Evolutionary conservation across 2,113 vertebrate genomes (phyloP).

Genomic region (Atherinomorus stipes): DNA sequence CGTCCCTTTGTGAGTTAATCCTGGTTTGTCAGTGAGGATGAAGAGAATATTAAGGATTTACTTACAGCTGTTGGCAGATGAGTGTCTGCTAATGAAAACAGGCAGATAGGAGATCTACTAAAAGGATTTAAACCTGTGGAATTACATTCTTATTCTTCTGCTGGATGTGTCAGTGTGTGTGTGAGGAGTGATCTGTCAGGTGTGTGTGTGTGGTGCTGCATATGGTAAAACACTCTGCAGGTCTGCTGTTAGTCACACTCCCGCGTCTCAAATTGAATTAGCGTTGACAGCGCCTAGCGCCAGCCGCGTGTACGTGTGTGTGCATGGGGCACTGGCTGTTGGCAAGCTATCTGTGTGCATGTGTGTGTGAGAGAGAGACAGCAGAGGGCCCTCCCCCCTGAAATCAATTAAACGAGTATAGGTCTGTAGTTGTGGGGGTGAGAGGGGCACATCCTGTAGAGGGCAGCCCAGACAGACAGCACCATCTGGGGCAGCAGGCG

Average conservation of each 20-base stretch:
- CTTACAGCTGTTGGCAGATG: conserved; percentile 50
- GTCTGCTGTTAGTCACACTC: conserved; percentile 88
- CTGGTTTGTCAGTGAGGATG: conserved; percentile 1
- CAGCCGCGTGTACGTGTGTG: conserved; percentile 82
- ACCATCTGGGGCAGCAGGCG: conserved; percentile 87
- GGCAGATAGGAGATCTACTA: conserved; percentile 34
- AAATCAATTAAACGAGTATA: conserved; percentile 89
- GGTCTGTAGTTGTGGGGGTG: conserved; percentile 60
- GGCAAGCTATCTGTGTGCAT: conserved; percentile 62
- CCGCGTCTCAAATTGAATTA: conserved; percentile 94
- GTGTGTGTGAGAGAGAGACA: conserved; percentile 61
- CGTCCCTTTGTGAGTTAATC: background rate
- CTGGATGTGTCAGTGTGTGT: conserved; percentile 25
- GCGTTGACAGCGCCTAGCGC: conserved; percentile 89
- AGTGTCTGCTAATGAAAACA: conserved; percentile 24
- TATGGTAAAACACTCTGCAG: conserved; percentile 89
- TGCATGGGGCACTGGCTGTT: conserved; percentile 63
- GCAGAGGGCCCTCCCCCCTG: conserved; percentile 77
- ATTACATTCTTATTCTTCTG: conserved; percentile 34
- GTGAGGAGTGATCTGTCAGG: conserved; percentile 19
- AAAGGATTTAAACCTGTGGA: conserved; percentile 39
- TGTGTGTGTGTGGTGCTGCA: conserved; percentile 75
- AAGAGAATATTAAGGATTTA: conserved; percentile 39
- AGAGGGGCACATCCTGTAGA: conserved; percentile 83
- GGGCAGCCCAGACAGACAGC: conserved; percentile 87